Evolutionary conservation across 92 coral and sea anemone species (phyloP).

Genomic region (Porites divaricata): DNA sequence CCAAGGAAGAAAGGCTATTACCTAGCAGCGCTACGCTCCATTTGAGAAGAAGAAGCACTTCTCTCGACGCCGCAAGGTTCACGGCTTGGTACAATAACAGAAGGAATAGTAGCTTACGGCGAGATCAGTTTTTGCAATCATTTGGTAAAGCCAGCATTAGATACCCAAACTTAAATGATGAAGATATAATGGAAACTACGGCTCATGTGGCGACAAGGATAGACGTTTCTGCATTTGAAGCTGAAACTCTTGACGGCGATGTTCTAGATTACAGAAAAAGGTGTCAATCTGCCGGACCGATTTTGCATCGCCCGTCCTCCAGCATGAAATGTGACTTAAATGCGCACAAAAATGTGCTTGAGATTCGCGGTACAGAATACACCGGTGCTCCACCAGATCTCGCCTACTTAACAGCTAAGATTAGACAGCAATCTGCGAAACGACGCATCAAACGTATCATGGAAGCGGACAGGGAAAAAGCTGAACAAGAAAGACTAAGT

Average conservation of each 20-base stretch:
- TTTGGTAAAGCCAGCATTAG: conserved; percentile 67
- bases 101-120: conserved; percentile 48
- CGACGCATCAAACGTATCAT: conserved; percentile 75
- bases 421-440: conserved; percentile 77
- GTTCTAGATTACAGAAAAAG: background rate
- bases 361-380: conserved; percentile 68
- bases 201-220: background rate
- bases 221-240: background rate
- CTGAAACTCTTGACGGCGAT: background rate
- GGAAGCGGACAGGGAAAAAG: conserved; percentile 69
- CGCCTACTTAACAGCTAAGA: conserved; percentile 39
- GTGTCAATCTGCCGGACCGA: conserved; percentile 44
- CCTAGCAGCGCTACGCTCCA: conserved; percentile 2
- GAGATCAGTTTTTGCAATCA: conserved; percentile 73
- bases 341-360: conserved; percentile 47
- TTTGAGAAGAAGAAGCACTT: conserved; percentile 13
- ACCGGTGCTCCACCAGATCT: conserved; percentile 13
- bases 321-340: background rate
- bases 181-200: conserved; percentile 27
- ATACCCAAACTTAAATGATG: conserved; percentile 59
- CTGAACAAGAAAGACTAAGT: conserved; percentile 39
- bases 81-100: conserved; percentile 9
- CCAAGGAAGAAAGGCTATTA: background rate
- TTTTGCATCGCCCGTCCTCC: background rate
- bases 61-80: conserved; percentile 14